Conservation (phyloP, 2,113 vertebrate species). For the Pristiophorus japonicus region DNA sequence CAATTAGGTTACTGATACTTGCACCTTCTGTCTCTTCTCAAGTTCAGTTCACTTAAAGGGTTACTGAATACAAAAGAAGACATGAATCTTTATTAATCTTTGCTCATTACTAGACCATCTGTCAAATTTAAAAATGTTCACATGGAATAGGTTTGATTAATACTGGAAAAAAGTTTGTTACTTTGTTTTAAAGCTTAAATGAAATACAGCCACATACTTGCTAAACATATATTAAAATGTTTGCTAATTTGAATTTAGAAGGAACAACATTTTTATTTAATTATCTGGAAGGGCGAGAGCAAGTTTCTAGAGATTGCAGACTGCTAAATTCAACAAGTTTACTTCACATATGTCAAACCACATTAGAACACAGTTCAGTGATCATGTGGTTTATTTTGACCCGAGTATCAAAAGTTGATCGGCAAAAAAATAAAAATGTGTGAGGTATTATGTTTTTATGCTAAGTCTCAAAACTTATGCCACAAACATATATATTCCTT, state of each 20-base stretch:
- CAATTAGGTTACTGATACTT: constrained; percentile 46
- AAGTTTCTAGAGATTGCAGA: not conserved
- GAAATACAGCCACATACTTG: not conserved
- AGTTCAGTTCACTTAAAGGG: constrained; percentile 51
- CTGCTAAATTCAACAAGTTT: not conserved
- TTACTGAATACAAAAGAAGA: constrained; percentile 48
- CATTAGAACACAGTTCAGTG: not conserved
- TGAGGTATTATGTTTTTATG: not conserved
- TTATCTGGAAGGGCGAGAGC: not conserved
- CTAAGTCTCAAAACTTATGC: not conserved
- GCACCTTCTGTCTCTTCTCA: constrained; percentile 46
- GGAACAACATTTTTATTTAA: not conserved
- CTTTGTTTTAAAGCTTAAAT: not conserved
- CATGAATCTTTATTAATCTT: constrained; percentile 60
- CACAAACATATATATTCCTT: not conserved
- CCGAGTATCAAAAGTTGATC: not conserved
- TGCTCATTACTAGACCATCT: constrained; percentile 56
- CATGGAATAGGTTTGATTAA: not conserved
- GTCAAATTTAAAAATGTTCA: constrained; percentile 47
- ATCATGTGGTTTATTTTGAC: not conserved
- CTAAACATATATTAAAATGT: not conserved
- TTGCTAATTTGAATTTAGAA: not conserved
- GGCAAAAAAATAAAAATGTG: not conserved
- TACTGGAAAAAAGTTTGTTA: not conserved
- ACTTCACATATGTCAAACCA: not conserved